Base-by-base conservation (phyloP, 2,797 vertebrate genomes). In the Heteromormyrus szaboi region DNA sequence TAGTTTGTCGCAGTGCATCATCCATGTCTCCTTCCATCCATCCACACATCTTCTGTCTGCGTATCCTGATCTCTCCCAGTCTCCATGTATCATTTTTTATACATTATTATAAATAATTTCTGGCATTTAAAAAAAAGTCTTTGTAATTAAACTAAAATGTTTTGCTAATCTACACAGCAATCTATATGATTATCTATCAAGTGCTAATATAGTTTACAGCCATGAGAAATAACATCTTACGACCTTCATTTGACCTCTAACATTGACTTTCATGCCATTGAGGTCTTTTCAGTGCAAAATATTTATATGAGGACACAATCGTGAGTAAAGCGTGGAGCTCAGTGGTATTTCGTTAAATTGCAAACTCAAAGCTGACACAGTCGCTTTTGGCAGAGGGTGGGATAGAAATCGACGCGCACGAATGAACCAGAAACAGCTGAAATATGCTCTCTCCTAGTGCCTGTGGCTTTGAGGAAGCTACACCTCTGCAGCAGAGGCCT, bases 361-460 rank as follows among this genome's bases (percentile, higher is more conserved):
- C 29, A 37, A 51, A 9, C 37, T 7, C 33, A 11, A 33, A 53
- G 84, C 51, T 54, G 48, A 85, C 50, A 33, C 1, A 33, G 22
- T n/a, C 1, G 1, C 85, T 59, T 37, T 37, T 41, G 53, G 53
- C 85, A 2, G 17, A 9, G 51, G 17, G 14, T 56, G 50, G 4
- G 0, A 86, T 11, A n/a, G 85, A 41, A 59, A 86, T 56, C 53
- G 19, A 0, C 2, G 0, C 8, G 9, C 85, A 44, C 11, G 4
- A 54, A 54, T 37, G 51, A 86, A 59, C 41, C 33, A 86, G 85
- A 59, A 86, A 33, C 85, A 86, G 53, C 85, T 86, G 85, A 59
- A 53, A 85, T 51, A 29, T 51, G 50, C 29, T 51, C 51, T 85
- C 48, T 22, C 4, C 12, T 29, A 51, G 41, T 59, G 62, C 65